A percentile compares a stretch with the other conserved stretches of the same genome.
These are phyloP conservation scores for Anthoscopus minutus DNA, from an alignment of 2,113 vertebrate genomes.

Conservation along the genomic window DNA sequence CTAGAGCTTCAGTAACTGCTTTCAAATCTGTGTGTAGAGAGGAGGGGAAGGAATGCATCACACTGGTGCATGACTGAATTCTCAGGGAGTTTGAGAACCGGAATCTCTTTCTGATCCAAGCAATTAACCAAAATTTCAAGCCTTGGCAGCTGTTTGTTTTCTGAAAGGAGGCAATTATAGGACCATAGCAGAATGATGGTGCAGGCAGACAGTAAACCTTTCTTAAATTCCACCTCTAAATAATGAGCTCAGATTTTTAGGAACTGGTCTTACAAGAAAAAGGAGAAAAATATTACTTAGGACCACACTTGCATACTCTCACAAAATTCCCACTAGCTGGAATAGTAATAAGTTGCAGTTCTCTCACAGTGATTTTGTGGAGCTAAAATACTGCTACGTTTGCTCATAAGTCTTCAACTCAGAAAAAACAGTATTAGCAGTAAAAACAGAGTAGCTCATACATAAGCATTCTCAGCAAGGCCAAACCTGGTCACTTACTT, in stretches of 20 bases:
- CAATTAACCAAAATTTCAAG: not conserved
- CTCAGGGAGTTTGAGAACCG: not conserved
- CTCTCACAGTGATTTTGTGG: not conserved
- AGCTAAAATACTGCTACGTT: not conserved
- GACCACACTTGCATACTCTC: not conserved
- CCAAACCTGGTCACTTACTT: not conserved
- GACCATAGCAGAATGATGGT: not conserved
- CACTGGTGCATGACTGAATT: not conserved
- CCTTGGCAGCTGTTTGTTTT: slow-evolving; percentile 23
- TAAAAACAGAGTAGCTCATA: not conserved
- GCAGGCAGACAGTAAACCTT: not conserved
- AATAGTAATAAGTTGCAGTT: not conserved
- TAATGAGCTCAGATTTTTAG: not conserved
- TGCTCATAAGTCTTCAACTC: not conserved
- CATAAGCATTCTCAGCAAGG: not conserved
- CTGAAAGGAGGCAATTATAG: not conserved
- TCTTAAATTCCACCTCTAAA: not conserved
- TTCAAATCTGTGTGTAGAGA: not conserved
- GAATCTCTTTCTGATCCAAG: not conserved
- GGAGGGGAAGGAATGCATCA: not conserved
- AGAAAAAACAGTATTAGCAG: not conserved
- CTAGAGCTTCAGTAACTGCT: not conserved
- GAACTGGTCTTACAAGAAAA: not conserved
- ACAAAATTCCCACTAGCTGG: not conserved
- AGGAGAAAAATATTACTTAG: not conserved